These are phyloP conservation scores for Tyrophagus putrescentiae DNA, from an alignment of 1,140 invertebrate genomes.

Conservation along the genomic window DNA sequence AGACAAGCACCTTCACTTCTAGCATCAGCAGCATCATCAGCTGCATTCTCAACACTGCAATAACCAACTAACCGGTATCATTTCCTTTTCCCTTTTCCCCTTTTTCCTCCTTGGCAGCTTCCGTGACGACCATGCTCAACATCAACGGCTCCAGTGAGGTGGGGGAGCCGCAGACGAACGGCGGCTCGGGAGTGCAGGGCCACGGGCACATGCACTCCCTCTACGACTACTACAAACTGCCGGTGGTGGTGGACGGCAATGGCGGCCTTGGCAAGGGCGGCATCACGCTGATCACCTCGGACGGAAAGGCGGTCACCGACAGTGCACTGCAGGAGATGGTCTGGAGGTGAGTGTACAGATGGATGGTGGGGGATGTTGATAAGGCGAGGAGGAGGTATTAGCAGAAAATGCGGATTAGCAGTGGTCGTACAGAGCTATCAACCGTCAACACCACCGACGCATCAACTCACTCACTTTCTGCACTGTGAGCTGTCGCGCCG, in stretches of 20 bases:
- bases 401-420: no score
- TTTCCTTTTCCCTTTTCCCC: neutral
- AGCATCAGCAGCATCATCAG: no score
- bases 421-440: no score
- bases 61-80: no score
- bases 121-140: conserved; percentile 16
- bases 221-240: conserved; percentile 16
- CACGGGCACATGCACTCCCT: conserved; percentile 10
- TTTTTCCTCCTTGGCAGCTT: neutral
- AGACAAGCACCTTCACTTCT: no score
- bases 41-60: no score
- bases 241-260: conserved; percentile 10
- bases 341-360: conserved; percentile 11
- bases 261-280: neutral
- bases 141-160: conserved; percentile 16
- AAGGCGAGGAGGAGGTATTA: no score
- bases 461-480: no score
- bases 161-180: neutral
- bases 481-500: neutral
- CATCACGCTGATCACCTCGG: conserved; percentile 17
- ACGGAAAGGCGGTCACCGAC: conserved; percentile 6
- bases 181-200: conserved; percentile 11
- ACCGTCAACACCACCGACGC: no score
- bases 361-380: no score
- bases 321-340: conserved; percentile 13